Evolutionary conservation across 2,888 invertebrate genomes (phyloP), one percentile per base, ranked within the genome.

Genomic region (Troilus luridus): DNA sequence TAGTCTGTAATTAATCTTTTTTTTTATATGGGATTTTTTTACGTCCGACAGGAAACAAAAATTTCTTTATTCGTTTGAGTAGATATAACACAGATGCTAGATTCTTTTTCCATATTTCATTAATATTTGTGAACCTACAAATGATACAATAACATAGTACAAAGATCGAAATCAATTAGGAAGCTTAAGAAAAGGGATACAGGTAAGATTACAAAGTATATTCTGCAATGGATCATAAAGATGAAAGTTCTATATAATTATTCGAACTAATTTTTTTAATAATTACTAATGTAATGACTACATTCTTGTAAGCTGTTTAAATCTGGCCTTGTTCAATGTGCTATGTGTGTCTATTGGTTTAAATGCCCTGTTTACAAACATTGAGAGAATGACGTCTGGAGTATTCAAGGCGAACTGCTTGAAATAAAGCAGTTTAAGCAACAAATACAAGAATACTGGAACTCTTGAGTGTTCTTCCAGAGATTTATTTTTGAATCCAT

Each of bases 341-440:
- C 85, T 56, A n/a, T 56, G 56, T 85, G 56, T n/a, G 10, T 21
- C 85, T 56, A 85, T 85, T 85, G 56, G n/a, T 85, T 85, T 85
- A 85, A 85, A 85, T 6, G 56, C 85, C 56, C n/a, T 85, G 85
- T 85, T 56, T 85, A 85, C 85, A 85, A 85, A 85, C 56, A 85
- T 41, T 77, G 17, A 58, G 6, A n/a, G 85, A 56, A 21, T 85
- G 85, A 85, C 85, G 85, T 54, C 56, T 85, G n/a, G n/a, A 41
- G 41, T 7, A 56, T 11, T 85, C 85, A 85, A 85, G 85, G 85
- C 56, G 6, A 85, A 56, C 85, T 56, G 85, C 85, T 85, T 56
- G 56, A 85, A 85, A 56, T 58, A 85, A 85, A 85, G 56, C 85
- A 56, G 24, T n/a, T 85, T n/a, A n/a, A 56, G 56, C 85, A 21